Evolutionary conservation across 1,140 invertebrate genomes (phyloP), one percentile per base, ranked within the genome.

Genomic region (Lutraria rhynchaena): DNA sequence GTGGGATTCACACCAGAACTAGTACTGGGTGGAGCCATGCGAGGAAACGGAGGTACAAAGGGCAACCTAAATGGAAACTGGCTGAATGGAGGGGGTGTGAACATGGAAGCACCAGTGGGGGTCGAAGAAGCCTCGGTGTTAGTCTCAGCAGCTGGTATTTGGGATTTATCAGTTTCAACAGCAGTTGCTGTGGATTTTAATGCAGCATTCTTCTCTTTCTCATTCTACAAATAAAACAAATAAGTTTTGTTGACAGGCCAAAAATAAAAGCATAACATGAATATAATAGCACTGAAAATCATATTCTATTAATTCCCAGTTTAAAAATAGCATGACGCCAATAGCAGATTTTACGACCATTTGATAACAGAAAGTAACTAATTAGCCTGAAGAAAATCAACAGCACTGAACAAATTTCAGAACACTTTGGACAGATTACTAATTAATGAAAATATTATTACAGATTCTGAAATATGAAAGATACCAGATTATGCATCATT

Each of bases 191-290:
- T 17, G 22, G 58, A 49, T 35, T 70, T 49, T 27, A 76, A 24
- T 29, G 73, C 73, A 55, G 65, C 82, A 74, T 81, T 81, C 58
- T 83, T 83, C 58, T 83, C 82, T 55, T 83, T 80, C 67, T 83
- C 82, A 74, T 60, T 76, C 82, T 83, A 19, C 9, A 69, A 49
- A 33, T 15, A 9, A 31, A 44, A 33, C 27, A 17, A 29, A 60
- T 41, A 60, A 44, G 22, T 11, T 31, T 11, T 37, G 15, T 58
- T 33, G 17, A 53, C 15, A 33, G 27, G 51, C 17, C 24, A 5
- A 24, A 57, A n/a, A 1, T 57, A 58, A 58, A 17, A 46, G 19
- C 0, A 37, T 41, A 35, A 31, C 15, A 24, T 1, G 2, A 0
- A 51, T 69, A 33, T 7, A 7, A 7, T 41, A 41, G 37, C 37